Percentiles rank a stretch among this genome's conserved stretches.
Evolutionary conservation across 2,113 vertebrate genomes (phyloP).

Genomic region (Empidonax alnorum): DNA sequence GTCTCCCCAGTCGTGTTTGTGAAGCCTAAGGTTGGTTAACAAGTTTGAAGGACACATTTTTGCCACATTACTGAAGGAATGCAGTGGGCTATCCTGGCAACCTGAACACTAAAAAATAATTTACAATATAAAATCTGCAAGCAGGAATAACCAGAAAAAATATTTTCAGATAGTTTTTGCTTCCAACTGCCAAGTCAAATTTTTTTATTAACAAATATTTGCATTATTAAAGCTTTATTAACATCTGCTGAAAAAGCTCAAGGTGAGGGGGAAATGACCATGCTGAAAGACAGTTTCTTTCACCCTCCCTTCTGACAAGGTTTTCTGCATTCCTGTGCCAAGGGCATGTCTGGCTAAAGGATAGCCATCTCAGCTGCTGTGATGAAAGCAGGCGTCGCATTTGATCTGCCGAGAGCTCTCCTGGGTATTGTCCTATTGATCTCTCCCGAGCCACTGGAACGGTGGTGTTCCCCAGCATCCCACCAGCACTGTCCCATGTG

Average conservation of each 20-base stretch:
- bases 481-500: not conserved
- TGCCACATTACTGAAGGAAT: not conserved
- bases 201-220: not conserved
- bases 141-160: not conserved
- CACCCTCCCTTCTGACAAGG: not conserved
- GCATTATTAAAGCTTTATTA: constrained; percentile 21
- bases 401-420: constrained; percentile 5
- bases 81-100: not conserved
- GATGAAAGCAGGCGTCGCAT: constrained; percentile 45
- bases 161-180: not conserved
- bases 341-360: not conserved
- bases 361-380: constrained; percentile 12
- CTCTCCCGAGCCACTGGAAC: not conserved
- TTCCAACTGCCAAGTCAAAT: not conserved
- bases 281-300: constrained; percentile 15
- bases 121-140: not conserved
- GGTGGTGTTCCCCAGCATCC: not conserved
- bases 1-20: not conserved
- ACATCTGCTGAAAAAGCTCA: constrained; percentile 27
- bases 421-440: not conserved
- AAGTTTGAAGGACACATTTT: constrained; percentile 22
- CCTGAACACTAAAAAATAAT: not conserved
- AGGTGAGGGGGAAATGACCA: constrained; percentile 5
- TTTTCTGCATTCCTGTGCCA: constrained; percentile 36
- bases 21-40: not conserved